Evolutionary conservation across 2,113 vertebrate species (phyloP).

Genomic region (Microtus oregoni): DNA sequence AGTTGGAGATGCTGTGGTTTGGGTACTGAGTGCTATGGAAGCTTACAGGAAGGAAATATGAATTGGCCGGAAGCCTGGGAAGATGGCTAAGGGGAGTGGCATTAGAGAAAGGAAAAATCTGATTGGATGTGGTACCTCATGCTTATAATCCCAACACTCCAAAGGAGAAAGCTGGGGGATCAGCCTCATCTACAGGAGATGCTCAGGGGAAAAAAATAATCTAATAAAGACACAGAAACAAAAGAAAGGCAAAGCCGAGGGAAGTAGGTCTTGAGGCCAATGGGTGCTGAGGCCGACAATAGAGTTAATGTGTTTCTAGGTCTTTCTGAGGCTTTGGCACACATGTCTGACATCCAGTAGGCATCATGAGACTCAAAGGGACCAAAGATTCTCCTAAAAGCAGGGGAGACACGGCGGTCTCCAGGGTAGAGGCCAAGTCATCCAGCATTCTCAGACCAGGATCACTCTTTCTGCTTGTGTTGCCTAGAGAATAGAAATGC

Average conservation of each 20-base stretch:
- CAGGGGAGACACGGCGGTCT: background rate
- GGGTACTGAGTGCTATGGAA: background rate
- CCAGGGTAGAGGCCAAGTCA: background rate
- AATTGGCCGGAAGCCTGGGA: accelerated
- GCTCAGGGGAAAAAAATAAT: no score
- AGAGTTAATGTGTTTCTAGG: background rate
- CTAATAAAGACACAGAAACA: background rate
- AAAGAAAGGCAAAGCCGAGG: background rate
- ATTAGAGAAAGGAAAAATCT: background rate
- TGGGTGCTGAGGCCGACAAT: background rate
- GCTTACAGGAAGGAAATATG: background rate
- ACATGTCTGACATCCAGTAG: background rate
- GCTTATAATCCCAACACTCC: background rate
- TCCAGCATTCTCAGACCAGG: background rate
- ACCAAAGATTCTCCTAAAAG: background rate
- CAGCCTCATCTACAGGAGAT: background rate
- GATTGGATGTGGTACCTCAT: background rate
- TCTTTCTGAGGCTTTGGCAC: background rate
- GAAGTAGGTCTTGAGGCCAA: background rate
- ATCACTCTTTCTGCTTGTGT: background rate
- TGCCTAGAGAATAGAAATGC: background rate
- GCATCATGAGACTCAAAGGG: background rate
- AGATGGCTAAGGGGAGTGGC: background rate
- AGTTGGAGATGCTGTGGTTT: background rate
- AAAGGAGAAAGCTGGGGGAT: background rate